phyloP scores from a whole-genome alignment of 2,113 vertebrate species.

The Rafetus swinhoei region DNA sequence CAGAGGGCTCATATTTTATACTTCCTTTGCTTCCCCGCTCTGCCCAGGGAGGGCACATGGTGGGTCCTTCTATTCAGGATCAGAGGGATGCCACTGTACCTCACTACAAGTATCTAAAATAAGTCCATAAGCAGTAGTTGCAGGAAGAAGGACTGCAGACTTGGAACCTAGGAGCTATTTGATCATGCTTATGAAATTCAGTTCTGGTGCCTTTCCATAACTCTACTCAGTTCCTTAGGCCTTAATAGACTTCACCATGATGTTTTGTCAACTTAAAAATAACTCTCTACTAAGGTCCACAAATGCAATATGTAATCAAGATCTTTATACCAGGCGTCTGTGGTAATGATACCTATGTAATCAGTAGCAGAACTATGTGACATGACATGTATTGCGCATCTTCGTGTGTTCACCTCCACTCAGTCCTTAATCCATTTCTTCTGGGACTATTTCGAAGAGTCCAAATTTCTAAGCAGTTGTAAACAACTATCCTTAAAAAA shows the following conservation, averaged over 20 bases:
- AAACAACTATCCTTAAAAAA: background rate
- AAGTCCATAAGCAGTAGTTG: background rate
- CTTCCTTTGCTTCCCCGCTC: too few species aligned
- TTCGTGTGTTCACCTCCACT: background rate
- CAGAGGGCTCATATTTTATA: too few species aligned
- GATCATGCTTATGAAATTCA: background rate
- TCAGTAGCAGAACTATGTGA: background rate
- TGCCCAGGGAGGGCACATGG: too few species aligned
- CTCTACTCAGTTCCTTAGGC: background rate
- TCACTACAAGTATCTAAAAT: background rate
- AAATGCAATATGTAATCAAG: background rate
- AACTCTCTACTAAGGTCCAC: background rate
- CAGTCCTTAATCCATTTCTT: background rate
- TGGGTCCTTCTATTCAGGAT: too few species aligned
- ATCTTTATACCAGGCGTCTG: background rate
- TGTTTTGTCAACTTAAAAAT: background rate
- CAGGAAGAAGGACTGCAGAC: background rate
- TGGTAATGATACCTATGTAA: background rate
- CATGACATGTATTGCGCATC: background rate
- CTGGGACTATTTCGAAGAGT: background rate
- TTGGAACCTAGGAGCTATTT: background rate
- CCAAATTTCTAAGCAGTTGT: background rate
- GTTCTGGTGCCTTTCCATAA: background rate
- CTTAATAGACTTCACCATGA: background rate
- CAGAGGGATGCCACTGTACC: too few species aligned